phyloP scores from a whole-genome alignment of 2,888 invertebrate genomes.

The Dicycla oo region DNA sequence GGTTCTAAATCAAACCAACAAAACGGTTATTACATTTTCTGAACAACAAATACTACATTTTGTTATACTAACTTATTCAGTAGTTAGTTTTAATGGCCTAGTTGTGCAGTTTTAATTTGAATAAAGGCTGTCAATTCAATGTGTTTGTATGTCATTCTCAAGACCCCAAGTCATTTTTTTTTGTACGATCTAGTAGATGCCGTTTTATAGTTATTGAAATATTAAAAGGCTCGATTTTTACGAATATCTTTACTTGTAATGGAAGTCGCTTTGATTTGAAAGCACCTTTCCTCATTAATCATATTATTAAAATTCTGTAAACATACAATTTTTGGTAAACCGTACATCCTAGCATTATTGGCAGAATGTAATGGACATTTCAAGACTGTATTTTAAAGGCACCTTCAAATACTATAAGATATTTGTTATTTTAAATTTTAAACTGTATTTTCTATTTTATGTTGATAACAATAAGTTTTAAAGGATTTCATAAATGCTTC shows the following conservation, averaged over 20 bases:
- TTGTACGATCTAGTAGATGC: background rate
- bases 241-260: background rate
- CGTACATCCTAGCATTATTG: slow-evolving; percentile 1
- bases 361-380: slow-evolving; percentile 6
- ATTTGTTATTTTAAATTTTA: background rate
- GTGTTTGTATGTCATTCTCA: background rate
- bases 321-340: background rate
- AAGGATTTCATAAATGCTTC: background rate
- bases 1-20: background rate
- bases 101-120: background rate
- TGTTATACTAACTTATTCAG: background rate
- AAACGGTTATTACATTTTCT: background rate
- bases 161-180: background rate
- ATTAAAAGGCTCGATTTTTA: background rate
- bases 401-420: slow-evolving; percentile 7
- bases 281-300: too few relatives aligned
- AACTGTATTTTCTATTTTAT: background rate
- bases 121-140: slow-evolving; percentile 2
- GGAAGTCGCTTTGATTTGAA: too few relatives aligned
- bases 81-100: background rate
- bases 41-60: background rate
- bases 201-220: background rate
- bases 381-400: slow-evolving; percentile 18
- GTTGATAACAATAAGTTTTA: background rate
- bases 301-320: slow-evolving; percentile 3